Conservation (phyloP, 2,888 invertebrate species). For the Lamellibrachia satsuma region DNA sequence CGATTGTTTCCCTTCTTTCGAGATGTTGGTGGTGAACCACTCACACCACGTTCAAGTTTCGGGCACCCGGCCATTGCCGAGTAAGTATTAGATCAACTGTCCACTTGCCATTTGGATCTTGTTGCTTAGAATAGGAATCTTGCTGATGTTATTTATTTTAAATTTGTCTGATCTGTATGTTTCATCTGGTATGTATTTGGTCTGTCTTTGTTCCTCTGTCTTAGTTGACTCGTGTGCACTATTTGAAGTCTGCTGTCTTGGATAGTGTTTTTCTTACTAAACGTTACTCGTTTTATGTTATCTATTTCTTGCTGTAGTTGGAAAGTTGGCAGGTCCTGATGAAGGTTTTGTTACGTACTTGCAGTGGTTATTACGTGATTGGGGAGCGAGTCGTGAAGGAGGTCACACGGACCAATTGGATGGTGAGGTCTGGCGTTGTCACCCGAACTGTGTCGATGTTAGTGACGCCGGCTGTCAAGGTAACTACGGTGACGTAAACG, state of each 20-base stretch:
- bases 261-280: no score
- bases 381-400: background rate
- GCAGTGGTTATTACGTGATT: background rate
- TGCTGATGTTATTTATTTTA: no score
- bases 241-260: no score
- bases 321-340: no score
- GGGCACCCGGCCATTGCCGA: background rate
- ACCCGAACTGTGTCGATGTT: background rate
- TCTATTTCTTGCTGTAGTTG: no score
- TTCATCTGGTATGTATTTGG: no score
- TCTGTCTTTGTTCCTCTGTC: no score
- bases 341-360: background rate
- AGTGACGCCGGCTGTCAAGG: background rate
- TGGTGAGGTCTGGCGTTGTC: background rate
- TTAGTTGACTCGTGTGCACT: no score
- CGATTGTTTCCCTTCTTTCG: conserved; percentile 4
- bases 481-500: background rate
- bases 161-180: no score
- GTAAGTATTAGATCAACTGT: background rate
- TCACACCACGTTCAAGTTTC: background rate
- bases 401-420: background rate
- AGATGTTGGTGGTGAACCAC: background rate
- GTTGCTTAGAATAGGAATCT: no score
- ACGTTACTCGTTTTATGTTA: no score
- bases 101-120: background rate